Evolutionary conservation across 2,888 invertebrate genomes (phyloP), one percentile per base, ranked within the genome.

Genomic region (Psylliodes chrysocephalus): DNA sequence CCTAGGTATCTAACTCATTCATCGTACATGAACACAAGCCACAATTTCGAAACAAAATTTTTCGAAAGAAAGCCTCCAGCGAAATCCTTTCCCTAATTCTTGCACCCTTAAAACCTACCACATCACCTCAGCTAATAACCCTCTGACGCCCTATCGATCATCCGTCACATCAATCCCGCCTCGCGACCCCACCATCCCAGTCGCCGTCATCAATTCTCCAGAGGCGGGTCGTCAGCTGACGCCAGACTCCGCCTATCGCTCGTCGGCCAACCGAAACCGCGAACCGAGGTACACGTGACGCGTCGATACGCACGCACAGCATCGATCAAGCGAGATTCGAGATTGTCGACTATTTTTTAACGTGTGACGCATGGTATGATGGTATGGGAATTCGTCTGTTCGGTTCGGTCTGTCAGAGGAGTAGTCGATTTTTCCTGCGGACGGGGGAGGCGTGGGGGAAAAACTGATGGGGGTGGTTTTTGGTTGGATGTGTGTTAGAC

Each of bases 161-260:
- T 14, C 10, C 30, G 4, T 38, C 14, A 14, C 15, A 54, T 54
- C 54, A 54, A 40, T 38, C 42, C 52, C 60, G 51, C 55, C 59
- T 46, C 35, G 42, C 40, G 28, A 40, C 54, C 60, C 55, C 55
- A 35, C 52, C 30, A 30, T 15, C n/a, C 8, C 49, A 42, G 35
- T 15, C 44, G 55, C 44, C 55, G 57, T 55, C 60, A 44, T 60
- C 55, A 60, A 60, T 56, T 64, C 64, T 64, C 64, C 44, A 44
- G 60, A 46, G 64, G 64, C 64, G 64, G 60, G 64, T 60, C 64
- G 22, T 46, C 64, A 64, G 64, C 64, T 64, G 64, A 64, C 30
- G 14, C 18, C 12, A 25, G 4, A 44, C 52, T 30, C 55, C 64
- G 18, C 55, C 59, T 42, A 15, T 8, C 14, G 35, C 51, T 10